A percentile compares a stretch with the other conserved stretches of the same genome.
Conservation (phyloP, 2,797 vertebrate species). For the Momotus momota region DNA sequence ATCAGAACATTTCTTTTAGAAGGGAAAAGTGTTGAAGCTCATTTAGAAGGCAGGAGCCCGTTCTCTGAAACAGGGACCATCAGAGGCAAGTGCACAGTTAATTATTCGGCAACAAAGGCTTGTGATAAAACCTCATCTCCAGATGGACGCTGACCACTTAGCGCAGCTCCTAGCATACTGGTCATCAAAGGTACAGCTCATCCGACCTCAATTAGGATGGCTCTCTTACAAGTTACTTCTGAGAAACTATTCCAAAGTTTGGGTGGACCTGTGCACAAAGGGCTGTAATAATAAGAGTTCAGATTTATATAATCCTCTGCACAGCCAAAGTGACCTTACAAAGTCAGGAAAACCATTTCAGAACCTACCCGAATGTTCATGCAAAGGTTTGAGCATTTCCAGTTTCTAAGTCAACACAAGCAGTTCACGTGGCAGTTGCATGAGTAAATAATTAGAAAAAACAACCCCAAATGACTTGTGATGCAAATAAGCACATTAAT, state of each 20-base stretch:
- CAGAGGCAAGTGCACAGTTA: constrained; percentile 9
- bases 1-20: neutral
- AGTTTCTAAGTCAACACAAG: neutral
- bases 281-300: neutral
- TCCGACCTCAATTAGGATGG: constrained; percentile 68
- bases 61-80: neutral
- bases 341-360: neutral
- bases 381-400: neutral
- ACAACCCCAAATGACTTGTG: neutral
- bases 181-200: neutral
- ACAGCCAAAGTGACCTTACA: constrained; percentile 4
- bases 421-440: neutral
- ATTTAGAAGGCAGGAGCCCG: neutral
- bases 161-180: neutral
- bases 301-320: constrained; percentile 52
- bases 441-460: neutral
- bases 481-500: neutral
- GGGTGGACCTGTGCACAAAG: neutral
- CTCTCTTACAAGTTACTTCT: constrained; percentile 32
- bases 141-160: constrained; percentile 30
- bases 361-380: accelerated
- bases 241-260: constrained; percentile 39
- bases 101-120: constrained; percentile 48
- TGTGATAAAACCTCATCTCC: constrained; percentile 18
- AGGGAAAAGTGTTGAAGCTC: neutral